Percentiles rank a stretch among this genome's conserved stretches.
Evolutionary conservation across 2,797 vertebrate genomes (phyloP).

Genomic region (Aldrovandia affinis): DNA sequence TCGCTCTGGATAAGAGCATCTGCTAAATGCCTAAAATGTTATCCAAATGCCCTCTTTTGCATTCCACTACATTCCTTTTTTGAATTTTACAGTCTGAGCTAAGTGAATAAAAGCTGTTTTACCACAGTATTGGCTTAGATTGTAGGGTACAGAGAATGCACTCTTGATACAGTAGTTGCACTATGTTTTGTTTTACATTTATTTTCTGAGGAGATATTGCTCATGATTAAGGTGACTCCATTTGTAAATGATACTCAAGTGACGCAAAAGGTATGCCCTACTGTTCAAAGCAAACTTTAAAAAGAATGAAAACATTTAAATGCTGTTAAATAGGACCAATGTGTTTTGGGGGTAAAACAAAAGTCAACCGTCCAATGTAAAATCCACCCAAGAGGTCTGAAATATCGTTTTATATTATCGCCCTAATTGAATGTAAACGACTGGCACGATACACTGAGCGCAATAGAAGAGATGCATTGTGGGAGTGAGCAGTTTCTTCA

Average conservation of each 20-base stretch:
- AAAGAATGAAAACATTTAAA: not conserved
- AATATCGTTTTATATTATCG: not conserved
- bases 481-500: not conserved
- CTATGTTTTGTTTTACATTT: conserved; percentile 11
- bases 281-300: not conserved
- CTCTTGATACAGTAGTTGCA: not conserved
- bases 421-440: not conserved
- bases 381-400: not conserved
- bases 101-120: conserved; percentile 10
- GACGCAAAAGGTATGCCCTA: not conserved
- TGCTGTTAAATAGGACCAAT: not conserved
- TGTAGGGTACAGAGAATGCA: not conserved
- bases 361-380: not conserved
- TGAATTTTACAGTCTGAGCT: conserved; percentile 1
- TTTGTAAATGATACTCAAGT: not conserved
- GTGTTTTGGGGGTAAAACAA: not conserved
- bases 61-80: not conserved
- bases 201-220: conserved; percentile 10
- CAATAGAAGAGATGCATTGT: conserved; percentile 33
- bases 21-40: not conserved
- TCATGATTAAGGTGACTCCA: not conserved
- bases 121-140: not conserved
- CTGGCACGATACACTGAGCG: not conserved
- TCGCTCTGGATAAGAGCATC: no score
- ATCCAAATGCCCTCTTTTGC: not conserved